Base-by-base conservation (phyloP, 2,797 vertebrate genomes). In the Helostoma temminkii region DNA sequence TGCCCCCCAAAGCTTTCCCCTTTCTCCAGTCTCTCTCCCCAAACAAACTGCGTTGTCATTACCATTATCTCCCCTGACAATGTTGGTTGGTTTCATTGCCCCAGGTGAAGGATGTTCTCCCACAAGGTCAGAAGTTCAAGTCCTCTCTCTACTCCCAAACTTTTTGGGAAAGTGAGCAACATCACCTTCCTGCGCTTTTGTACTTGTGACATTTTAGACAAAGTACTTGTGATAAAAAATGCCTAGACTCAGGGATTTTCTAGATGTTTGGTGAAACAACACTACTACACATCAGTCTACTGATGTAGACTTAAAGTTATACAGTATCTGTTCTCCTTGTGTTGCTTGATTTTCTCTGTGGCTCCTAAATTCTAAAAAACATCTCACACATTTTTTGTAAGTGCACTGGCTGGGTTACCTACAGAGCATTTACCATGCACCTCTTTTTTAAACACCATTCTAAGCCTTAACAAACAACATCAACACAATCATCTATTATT, bases 11-110 rank as follows among this genome's bases (percentile, higher is more conserved):
- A 70, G 30, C 25, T 22, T 63, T 56, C n/a, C 3, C 3, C 48
- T 25, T 56, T 26, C 34, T 37, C 34, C 14, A 11, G 10, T 43
- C 22, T 80, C 49, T 43, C 52, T 69, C 64, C 65, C 53, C 62
- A 82, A 78, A 78, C 53, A 87, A 82, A 78, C 67, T 85, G 83
- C 86, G 41, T 59, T 45, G 21, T 88, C 79, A 78, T 87, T 78
- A 81, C 60, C 63, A 64, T 56, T 73, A 42, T 79, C 67, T 82
- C 87, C 84, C 79, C 55, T 62, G 73, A 85, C 83, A 68, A 55
- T 14, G 54, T 14, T 25, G 64, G 78, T 71, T 76, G 69, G 76
- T 81, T 66, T 65, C 57, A 52, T 41, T 36, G 69, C 84, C 76
- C 64, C 70, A 53, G 78, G 82, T 86, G 67, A 82, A 77, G 80